Evolutionary conservation across 1,140 invertebrate genomes (phyloP).

Genomic region (Mylabris phalerata): DNA sequence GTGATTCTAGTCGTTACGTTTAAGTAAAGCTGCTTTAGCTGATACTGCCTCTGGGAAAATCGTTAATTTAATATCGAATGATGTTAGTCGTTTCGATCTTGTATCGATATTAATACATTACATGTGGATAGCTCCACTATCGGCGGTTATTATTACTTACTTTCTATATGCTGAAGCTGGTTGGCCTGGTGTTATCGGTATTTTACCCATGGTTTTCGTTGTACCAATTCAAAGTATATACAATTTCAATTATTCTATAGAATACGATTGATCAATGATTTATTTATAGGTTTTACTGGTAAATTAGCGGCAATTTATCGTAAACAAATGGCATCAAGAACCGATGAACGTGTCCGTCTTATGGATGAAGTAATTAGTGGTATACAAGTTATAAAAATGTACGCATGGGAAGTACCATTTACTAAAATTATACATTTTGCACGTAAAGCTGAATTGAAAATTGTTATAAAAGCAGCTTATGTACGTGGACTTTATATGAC

Average conservation of each 20-base stretch:
- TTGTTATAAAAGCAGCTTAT: constrained; percentile 58
- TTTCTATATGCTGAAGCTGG: constrained; percentile 61
- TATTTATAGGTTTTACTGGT: constrained; percentile 54
- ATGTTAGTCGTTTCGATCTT: constrained; percentile 60
- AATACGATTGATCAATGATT: background rate
- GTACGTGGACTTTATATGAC: constrained; percentile 67
- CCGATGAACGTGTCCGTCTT: constrained; percentile 66
- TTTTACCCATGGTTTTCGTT: constrained; percentile 59
- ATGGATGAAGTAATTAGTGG: constrained; percentile 74
- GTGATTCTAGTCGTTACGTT: constrained; percentile 44
- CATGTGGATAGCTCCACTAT: constrained; percentile 60
- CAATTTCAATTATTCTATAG: background rate
- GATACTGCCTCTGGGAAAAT: constrained; percentile 78
- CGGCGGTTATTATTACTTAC: constrained; percentile 53
- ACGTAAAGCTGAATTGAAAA: constrained; percentile 53
- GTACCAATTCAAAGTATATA: constrained; percentile 62
- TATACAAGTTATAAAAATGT: constrained; percentile 75
- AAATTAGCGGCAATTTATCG: constrained; percentile 58
- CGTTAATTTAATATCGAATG: constrained; percentile 77
- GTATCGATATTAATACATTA: constrained; percentile 53
- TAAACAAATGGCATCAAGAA: constrained; percentile 56
- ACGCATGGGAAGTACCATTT: constrained; percentile 70
- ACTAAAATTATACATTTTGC: constrained; percentile 52
- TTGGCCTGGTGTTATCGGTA: constrained; percentile 59
- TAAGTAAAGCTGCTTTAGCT: constrained; percentile 60